phyloP scores from a whole-genome alignment of 2,797 vertebrate genomes.

The Bovichtus diacanthus region DNA sequence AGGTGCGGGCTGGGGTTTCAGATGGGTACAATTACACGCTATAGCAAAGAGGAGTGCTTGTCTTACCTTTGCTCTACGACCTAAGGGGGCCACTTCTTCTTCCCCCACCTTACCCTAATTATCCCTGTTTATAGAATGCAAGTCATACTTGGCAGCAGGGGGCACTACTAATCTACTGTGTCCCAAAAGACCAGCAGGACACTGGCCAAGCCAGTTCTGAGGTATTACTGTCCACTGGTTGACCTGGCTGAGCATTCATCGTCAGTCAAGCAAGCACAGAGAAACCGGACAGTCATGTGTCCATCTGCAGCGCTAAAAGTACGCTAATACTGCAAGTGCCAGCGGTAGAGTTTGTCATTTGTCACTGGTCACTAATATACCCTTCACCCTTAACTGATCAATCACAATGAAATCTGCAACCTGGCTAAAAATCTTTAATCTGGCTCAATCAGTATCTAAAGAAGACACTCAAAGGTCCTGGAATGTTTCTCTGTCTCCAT shows the following conservation, averaged over 20 bases:
- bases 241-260: slow-evolving; percentile 41
- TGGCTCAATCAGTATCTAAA: slow-evolving; percentile 34
- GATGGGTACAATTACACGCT: slow-evolving; percentile 77
- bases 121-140: slow-evolving; percentile 22
- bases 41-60: slow-evolving; percentile 70
- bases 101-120: slow-evolving; percentile 24
- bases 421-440: slow-evolving; percentile 33
- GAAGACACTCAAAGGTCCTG: slow-evolving; percentile 54
- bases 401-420: slow-evolving; percentile 45
- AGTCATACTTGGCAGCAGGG: slow-evolving; percentile 41
- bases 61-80: slow-evolving; percentile 68
- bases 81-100: slow-evolving; percentile 43
- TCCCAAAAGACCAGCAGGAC: background rate
- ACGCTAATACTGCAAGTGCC: background rate
- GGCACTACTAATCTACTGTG: slow-evolving; percentile 48
- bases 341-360: background rate
- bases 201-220: slow-evolving; percentile 16
- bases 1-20: slow-evolving; percentile 46
- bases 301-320: slow-evolving; percentile 6
- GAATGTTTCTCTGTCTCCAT: slow-evolving; percentile 71
- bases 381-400: slow-evolving; percentile 40
- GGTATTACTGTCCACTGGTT: slow-evolving; percentile 27
- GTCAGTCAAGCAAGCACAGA: background rate
- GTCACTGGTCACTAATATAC: background rate
- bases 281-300: slow-evolving; percentile 2